Base-by-base conservation (phyloP, 2,113 vertebrate genomes). In the Acanthochromis polyacanthus region DNA sequence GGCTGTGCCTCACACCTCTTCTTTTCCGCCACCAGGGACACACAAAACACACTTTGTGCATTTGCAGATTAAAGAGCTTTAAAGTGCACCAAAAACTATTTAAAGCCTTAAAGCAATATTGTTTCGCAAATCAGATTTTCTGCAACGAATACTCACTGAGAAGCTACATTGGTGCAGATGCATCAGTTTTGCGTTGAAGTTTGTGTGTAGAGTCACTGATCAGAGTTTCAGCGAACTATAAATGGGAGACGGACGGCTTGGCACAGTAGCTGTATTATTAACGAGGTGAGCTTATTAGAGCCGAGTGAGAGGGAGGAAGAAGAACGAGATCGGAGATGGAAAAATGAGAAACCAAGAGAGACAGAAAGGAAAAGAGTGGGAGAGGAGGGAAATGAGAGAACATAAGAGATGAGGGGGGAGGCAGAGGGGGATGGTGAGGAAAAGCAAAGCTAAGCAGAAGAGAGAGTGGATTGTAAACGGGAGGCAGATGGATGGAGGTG, bases 361-460 rank as follows among this genome's bases (percentile, higher is more conserved):
- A 71, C 19, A 38, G 38, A 67, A 64, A 68, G 20, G 28, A 25
- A 61, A 59, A 69, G 56, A 51, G 63, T 10, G 40, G 48, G 48
- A 46, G 66, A 0, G 58, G 7, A 57, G 65, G 62, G 77, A 62
- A 57, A 67, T 62, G 53, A 61, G 68, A 50, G 52, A 78, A 45
- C 67, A 75, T 64, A 43, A 46, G 55, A 71, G 75, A 75, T 32
- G 48, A 61, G 74, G 23, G 20, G 61, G 19, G 48, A 46, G 66
- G 56, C 17, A 52, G 45, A 48, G 84, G 75, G 83, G 88, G 86
- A 86, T 83, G 89, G 90, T 78, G 83, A 78, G 83, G 82, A 77
- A 67, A 65, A 72, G 82, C 78, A 23, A 65, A 67, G 77, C 85
- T 80, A 62, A 84, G 83, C 84, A 91, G 58, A 73, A 78, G 66